Conservation (phyloP, 2,888 invertebrate species). For the Acanthoscelides obtectus region DNA sequence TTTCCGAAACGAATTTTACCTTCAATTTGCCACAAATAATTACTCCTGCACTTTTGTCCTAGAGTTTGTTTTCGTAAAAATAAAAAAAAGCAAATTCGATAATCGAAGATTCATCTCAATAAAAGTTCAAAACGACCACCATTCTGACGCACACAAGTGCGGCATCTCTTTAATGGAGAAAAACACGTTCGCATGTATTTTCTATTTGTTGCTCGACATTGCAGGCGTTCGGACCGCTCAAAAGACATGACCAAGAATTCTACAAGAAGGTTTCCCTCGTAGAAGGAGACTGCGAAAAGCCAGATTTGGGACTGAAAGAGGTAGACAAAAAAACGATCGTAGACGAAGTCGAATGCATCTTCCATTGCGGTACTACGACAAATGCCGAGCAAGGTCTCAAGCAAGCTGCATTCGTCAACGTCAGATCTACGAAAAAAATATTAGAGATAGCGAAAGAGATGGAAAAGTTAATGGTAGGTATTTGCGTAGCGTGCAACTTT, state of each 20-base stretch:
- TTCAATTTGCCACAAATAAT: too few relatives aligned
- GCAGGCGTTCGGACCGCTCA: constrained; percentile 53
- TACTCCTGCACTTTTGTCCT: too few relatives aligned
- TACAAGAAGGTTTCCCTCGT: constrained; percentile 55
- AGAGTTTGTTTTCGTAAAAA: too few relatives aligned
- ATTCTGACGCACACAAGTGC: too few relatives aligned
- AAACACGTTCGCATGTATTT: background rate
- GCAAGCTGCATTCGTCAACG: constrained; percentile 62
- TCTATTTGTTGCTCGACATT: constrained; percentile 6
- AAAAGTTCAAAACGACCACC: too few relatives aligned
- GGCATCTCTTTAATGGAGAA: too few relatives aligned
- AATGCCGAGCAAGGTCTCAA: constrained; percentile 68
- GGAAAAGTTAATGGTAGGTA: constrained; percentile 55
- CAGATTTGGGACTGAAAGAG: constrained; percentile 51
- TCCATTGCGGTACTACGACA: constrained; percentile 72
- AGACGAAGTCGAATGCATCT: constrained; percentile 58
- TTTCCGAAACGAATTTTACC: too few relatives aligned
- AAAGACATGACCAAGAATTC: constrained; percentile 49
- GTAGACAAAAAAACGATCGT: constrained; percentile 49
- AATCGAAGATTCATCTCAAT: too few relatives aligned
- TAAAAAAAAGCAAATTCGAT: too few relatives aligned
- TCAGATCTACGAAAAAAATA: constrained; percentile 60
- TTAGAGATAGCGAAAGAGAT: constrained; percentile 52
- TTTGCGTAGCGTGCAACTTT: background rate
- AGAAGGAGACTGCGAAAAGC: constrained; percentile 52